phyloP scores from a whole-genome alignment of 2,113 vertebrate species.

The Ammodytes dubius region DNA sequence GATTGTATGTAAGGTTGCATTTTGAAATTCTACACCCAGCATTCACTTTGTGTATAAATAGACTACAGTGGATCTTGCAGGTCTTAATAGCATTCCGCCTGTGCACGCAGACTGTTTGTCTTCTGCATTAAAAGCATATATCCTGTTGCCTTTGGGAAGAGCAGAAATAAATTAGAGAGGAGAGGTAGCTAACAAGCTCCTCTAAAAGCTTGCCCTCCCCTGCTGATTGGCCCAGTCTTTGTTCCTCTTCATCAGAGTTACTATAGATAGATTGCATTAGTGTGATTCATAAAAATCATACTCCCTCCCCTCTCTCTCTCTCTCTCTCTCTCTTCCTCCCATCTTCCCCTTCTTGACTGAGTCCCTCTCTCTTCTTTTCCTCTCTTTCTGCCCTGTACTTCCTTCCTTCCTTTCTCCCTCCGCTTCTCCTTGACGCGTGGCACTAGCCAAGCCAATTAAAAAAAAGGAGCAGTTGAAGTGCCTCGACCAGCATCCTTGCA shows the following conservation, averaged over 20 bases:
- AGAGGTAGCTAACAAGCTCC: constrained; percentile 43
- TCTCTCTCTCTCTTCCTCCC: not conserved
- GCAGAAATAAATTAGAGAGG: constrained; percentile 16
- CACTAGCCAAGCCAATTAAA: constrained; percentile 71
- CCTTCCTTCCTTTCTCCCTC: not conserved
- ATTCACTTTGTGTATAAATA: not conserved
- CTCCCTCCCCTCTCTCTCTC: not conserved
- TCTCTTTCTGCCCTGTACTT: not conserved
- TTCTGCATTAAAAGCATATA: constrained; percentile 19
- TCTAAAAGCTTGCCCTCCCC: constrained; percentile 34
- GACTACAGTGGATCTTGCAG: constrained; percentile 8
- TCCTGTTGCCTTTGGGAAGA: constrained; percentile 32
- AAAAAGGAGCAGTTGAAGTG: constrained; percentile 51
- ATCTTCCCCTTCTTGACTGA: constrained; percentile 29
- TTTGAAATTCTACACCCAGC: not conserved
- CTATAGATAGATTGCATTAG: constrained; percentile 59
- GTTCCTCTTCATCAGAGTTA: constrained; percentile 56
- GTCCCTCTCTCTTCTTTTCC: not conserved
- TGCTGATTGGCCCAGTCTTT: constrained; percentile 41
- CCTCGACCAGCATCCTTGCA: constrained; percentile 56
- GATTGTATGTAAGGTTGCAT: not conserved
- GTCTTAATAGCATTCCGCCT: not conserved
- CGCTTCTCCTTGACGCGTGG: constrained; percentile 33
- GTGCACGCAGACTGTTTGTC: not conserved
- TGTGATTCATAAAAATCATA: constrained; percentile 69